These are phyloP conservation scores for Diorhabda sublineata DNA, from an alignment of 1,140 invertebrate genomes.

Conservation along the genomic window DNA sequence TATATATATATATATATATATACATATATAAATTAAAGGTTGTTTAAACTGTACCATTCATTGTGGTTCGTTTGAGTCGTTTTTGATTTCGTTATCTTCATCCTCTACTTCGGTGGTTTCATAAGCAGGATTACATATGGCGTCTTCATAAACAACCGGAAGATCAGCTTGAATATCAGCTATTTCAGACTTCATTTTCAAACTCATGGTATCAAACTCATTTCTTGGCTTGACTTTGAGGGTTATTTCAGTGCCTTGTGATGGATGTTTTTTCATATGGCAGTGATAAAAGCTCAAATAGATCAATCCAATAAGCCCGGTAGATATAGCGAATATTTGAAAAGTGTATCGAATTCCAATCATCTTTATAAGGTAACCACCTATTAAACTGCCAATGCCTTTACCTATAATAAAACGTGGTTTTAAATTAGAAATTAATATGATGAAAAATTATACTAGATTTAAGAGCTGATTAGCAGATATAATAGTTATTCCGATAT, in stretches of 20 bases:
- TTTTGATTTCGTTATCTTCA: constrained; percentile 18
- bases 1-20: too few relatives aligned
- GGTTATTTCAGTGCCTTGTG: constrained; percentile 31
- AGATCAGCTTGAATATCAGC: constrained; percentile 18
- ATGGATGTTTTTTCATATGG: constrained; percentile 54
- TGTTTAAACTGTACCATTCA: too few relatives aligned
- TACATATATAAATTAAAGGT: too few relatives aligned
- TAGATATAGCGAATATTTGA: constrained; percentile 62
- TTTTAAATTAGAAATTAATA: too few relatives aligned
- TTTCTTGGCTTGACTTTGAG: constrained; percentile 29
- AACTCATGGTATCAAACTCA: constrained; percentile 11
- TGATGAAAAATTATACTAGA: too few relatives aligned
- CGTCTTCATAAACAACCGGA: constrained; percentile 36
- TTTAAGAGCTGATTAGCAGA: too few relatives aligned
- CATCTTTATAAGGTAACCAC: constrained; percentile 71
- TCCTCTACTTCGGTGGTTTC: constrained; percentile 39
- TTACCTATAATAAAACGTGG: constrained; percentile 56
- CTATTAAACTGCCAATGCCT: constrained; percentile 70
- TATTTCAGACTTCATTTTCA: constrained; percentile 21
- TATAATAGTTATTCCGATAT: too few relatives aligned
- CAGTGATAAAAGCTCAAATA: constrained; percentile 68
- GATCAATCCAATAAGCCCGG: constrained; percentile 60
- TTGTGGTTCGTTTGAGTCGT: too few relatives aligned
- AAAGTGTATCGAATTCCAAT: constrained; percentile 71
- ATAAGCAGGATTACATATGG: constrained; percentile 39